Percentiles rank a stretch among this genome's conserved stretches.
phyloP scores from a whole-genome alignment of 2,888 invertebrate genomes.

The Shargacucullia verbasci region DNA sequence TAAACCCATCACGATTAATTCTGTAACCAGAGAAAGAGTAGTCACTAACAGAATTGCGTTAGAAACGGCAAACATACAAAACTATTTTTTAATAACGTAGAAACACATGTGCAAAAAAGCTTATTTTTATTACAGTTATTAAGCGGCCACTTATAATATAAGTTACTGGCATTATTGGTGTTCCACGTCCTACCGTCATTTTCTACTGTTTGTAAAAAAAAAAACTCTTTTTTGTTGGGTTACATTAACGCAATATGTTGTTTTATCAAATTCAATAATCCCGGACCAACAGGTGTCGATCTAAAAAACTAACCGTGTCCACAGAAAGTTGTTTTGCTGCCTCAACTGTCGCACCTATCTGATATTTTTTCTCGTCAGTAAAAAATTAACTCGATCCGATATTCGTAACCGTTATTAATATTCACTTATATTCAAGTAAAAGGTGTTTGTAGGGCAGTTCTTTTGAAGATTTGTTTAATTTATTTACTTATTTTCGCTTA shows the following conservation, averaged over 20 bases:
- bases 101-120: constrained; percentile 27
- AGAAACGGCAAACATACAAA: neutral
- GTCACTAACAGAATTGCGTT: neutral
- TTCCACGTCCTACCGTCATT: constrained; percentile 38
- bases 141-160: constrained; percentile 30
- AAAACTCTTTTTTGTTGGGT: constrained; percentile 51
- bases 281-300: constrained; percentile 78
- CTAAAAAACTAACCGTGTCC: constrained; percentile 81
- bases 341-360: constrained; percentile 84
- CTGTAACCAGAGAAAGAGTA: neutral
- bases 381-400: constrained; percentile 67
- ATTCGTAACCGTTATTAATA: constrained; percentile 64
- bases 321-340: constrained; percentile 76
- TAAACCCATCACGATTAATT: too few relatives aligned
- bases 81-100: constrained; percentile 10
- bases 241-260: constrained; percentile 69
- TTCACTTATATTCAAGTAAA: constrained; percentile 30
- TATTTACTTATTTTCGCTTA: neutral
- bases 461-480: neutral
- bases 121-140: constrained; percentile 33
- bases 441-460: constrained; percentile 15
- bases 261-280: constrained; percentile 78
- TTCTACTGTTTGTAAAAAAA: constrained; percentile 51
- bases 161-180: constrained; percentile 31
- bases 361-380: constrained; percentile 69